These are phyloP conservation scores for Zophobas morio DNA, from an alignment of 1,140 invertebrate genomes.

Conservation along the genomic window DNA sequence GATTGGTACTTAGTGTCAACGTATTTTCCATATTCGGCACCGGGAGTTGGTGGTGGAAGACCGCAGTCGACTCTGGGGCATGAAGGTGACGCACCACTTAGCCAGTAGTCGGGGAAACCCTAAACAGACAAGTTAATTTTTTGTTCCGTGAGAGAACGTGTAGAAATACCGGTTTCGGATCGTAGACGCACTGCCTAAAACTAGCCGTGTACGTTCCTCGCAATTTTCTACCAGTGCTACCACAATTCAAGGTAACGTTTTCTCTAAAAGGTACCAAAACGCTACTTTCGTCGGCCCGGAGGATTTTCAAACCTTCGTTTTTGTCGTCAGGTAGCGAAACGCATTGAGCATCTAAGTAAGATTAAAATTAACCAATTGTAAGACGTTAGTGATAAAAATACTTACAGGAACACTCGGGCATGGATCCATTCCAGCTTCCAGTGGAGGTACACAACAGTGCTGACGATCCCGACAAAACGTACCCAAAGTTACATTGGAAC, in stretches of 20 bases:
- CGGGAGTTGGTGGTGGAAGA: conserved; percentile 87
- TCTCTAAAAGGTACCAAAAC: conserved; percentile 90
- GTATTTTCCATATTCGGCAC: conserved; percentile 92
- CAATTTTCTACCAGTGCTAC: conserved; percentile 81
- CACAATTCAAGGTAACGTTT: conserved; percentile 90
- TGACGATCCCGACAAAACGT: conserved; percentile 89
- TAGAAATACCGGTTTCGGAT: conserved; percentile 82
- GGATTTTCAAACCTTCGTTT: conserved; percentile 85
- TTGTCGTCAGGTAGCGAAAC: conserved; percentile 91
- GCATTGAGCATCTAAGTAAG: conserved; percentile 85
- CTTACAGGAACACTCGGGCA: conserved; percentile 93
- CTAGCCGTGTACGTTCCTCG: conserved; percentile 84
- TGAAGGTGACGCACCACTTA: conserved; percentile 87
- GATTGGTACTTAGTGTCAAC: conserved; percentile 91
- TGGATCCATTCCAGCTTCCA: conserved; percentile 94
- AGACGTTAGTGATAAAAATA: not conserved
- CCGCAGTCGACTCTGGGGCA: conserved; percentile 93
- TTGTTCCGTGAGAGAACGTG: not conserved
- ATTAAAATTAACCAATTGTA: conserved; percentile 5
- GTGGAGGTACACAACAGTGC: conserved; percentile 89
- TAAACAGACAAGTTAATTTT: conserved; percentile 57
- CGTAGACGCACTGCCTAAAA: conserved; percentile 95
- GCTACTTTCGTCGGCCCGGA: conserved; percentile 82
- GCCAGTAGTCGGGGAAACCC: conserved; percentile 92
- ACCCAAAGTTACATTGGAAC: conserved; percentile 97